Evolutionary conservation across 2,113 vertebrate species (phyloP).

Genomic region (Felis chaus): DNA sequence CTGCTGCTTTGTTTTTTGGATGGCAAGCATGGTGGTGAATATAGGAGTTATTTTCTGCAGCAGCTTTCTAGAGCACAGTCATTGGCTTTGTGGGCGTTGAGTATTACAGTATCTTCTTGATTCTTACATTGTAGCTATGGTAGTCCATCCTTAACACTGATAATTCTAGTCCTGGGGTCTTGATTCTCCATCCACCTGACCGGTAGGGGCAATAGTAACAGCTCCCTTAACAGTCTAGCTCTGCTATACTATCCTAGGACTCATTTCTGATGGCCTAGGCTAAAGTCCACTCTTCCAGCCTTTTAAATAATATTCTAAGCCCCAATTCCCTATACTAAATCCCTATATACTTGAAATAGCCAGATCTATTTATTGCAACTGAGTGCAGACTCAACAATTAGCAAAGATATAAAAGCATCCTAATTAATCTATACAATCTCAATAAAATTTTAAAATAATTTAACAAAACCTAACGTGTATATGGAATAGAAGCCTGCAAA

Average conservation of each 20-base stretch:
- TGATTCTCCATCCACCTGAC: not conserved
- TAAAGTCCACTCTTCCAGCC: not conserved
- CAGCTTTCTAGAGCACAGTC: not conserved
- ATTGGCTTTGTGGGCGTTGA: not conserved
- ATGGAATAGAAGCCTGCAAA: not conserved
- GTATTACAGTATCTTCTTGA: not conserved
- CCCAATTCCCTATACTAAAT: not conserved
- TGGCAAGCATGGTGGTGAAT: not conserved
- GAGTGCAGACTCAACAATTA: not conserved
- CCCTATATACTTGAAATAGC: not conserved
- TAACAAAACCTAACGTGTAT: slow-evolving; percentile 11
- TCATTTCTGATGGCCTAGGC: not conserved
- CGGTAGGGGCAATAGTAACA: not conserved
- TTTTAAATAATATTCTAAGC: not conserved
- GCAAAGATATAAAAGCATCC: not conserved
- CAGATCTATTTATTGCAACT: not conserved
- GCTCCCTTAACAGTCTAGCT: not conserved
- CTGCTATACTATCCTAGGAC: not conserved
- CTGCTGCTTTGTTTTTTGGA: not conserved
- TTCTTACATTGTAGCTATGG: not conserved
- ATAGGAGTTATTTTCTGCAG: not conserved
- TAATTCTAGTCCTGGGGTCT: not conserved
- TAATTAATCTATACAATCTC: not conserved
- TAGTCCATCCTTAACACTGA: not conserved
- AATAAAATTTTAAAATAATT: not conserved